Percentiles rank a stretch among this genome's conserved stretches.
These are phyloP conservation scores for Momotus momota DNA, from an alignment of 2,797 vertebrate genomes.

Conservation along the genomic window DNA sequence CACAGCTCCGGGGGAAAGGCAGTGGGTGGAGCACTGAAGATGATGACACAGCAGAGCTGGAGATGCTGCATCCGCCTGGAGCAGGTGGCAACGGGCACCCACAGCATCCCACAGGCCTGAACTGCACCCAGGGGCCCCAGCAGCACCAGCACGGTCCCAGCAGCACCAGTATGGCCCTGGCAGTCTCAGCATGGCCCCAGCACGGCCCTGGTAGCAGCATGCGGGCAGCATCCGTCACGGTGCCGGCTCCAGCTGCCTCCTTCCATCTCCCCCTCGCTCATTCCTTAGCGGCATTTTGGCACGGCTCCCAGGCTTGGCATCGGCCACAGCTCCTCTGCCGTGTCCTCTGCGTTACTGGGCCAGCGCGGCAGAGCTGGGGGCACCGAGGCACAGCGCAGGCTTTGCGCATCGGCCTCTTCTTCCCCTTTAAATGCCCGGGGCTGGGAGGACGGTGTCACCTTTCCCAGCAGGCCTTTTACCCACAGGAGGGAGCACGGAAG, in stretches of 20 bases:
- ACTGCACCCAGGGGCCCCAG: too few species aligned
- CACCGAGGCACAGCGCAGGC: background rate
- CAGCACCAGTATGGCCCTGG: background rate
- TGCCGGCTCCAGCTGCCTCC: background rate
- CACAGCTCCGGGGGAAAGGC: background rate
- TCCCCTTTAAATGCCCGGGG: fast-evolving
- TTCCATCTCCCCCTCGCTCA: constrained; percentile 44
- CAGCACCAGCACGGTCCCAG: background rate
- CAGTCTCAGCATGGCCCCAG: background rate
- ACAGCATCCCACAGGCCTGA: background rate
- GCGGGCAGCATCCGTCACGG: fast-evolving
- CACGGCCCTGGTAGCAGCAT: fast-evolving
- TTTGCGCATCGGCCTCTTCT: background rate
- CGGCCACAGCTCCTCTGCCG: background rate
- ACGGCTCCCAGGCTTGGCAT: background rate
- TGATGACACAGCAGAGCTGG: background rate
- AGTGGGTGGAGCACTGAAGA: fast-evolving
- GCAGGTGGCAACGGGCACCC: too few species aligned
- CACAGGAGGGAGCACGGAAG: fast-evolving
- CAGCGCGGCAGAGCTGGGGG: background rate
- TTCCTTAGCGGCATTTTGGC: background rate
- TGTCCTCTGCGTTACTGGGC: background rate
- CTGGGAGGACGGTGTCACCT: background rate
- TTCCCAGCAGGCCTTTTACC: background rate
- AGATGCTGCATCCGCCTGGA: background rate